Conservation (phyloP, 1,140 invertebrate genomes). For the Lethocerus indicus region DNA sequence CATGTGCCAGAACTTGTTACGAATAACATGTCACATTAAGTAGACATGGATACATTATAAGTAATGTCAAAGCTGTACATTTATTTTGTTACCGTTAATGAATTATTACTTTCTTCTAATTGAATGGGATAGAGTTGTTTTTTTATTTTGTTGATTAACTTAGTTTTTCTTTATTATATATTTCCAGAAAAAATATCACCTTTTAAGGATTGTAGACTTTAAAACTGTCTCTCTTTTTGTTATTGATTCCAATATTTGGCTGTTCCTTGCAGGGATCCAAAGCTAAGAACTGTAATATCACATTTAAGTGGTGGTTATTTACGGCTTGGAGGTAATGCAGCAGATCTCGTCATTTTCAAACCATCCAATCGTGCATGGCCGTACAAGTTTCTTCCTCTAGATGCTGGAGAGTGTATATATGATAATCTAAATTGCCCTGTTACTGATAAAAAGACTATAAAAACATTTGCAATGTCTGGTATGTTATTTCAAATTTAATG, state of each 20-base stretch:
- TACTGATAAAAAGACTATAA: not conserved
- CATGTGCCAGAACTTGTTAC: not conserved
- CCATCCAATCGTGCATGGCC: not conserved
- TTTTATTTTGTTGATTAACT: not conserved
- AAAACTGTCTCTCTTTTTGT: no score
- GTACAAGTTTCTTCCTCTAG: not conserved
- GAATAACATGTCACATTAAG: not conserved
- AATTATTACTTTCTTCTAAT: not conserved
- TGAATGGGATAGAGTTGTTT: not conserved
- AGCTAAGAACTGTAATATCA: not conserved
- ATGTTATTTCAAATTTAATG: not conserved
- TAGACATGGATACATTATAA: not conserved
- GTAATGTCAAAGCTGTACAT: not conserved
- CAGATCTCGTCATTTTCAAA: conserved; percentile 4
- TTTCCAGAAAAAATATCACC: not conserved
- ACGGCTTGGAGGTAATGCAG: conserved; percentile 8
- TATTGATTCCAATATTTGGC: not conserved
- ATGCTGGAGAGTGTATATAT: conserved; percentile 6
- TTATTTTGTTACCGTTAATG: not conserved
- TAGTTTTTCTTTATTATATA: not conserved
- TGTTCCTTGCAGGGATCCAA: conserved; percentile 1
- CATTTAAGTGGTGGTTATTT: conserved; percentile 11
- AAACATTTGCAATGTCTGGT: conserved; percentile 9
- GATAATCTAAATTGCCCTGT: not conserved
- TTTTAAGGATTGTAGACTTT: no score